Conservation (phyloP, 2,888 invertebrate species). For the Limnephilus lunatus region DNA sequence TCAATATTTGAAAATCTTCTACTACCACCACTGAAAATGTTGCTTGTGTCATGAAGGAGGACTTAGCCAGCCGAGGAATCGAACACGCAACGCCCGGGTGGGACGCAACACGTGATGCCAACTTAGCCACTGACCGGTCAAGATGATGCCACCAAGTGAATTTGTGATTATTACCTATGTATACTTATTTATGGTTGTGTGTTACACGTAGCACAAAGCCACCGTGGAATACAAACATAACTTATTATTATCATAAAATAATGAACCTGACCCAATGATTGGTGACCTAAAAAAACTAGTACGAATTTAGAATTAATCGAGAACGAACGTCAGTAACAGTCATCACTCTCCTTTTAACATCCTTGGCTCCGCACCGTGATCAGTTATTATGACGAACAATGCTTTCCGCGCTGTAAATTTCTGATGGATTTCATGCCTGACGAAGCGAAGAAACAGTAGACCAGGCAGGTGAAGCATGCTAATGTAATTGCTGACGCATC, state of each 20-base stretch:
- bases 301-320: neutral
- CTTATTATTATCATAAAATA: neutral
- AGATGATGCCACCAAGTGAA: too few species aligned
- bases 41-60: too few species aligned
- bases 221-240: neutral
- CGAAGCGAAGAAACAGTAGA: neutral
- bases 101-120: too few species aligned
- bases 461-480: neutral
- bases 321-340: neutral
- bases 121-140: too few species aligned
- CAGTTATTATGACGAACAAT: neutral
- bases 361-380: neutral
- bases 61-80: too few species aligned
- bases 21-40: too few species aligned
- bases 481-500: neutral
- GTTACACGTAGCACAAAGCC: neutral
- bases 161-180: too few species aligned
- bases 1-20: too few species aligned
- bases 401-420: neutral
- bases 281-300: neutral
- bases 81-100: too few species aligned
- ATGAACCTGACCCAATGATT: neutral
- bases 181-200: neutral
- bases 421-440: neutral
- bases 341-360: neutral